Percentiles rank a stretch among this genome's conserved stretches.
phyloP scores from a whole-genome alignment of 2,113 vertebrate species.

The Phasianus colchicus region DNA sequence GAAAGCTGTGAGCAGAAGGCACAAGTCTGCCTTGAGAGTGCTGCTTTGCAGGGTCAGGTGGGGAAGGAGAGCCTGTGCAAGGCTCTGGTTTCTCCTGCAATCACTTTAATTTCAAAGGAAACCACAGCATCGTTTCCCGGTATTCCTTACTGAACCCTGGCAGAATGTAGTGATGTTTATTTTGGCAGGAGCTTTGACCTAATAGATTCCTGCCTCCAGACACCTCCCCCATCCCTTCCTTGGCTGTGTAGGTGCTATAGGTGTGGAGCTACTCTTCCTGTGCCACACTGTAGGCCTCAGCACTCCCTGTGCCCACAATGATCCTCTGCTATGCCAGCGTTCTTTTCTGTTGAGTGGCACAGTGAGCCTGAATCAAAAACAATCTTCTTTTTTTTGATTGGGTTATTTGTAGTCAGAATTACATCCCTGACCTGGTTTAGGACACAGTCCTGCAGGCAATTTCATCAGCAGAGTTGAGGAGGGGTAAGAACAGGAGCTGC shows the following conservation, averaged over 20 bases:
- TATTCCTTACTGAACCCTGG: neutral
- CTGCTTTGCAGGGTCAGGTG: neutral
- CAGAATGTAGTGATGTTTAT: neutral
- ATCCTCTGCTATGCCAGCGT: neutral
- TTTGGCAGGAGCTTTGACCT: neutral
- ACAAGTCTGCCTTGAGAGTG: neutral
- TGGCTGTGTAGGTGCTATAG: neutral
- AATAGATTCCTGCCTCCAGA: neutral
- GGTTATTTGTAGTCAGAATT: neutral
- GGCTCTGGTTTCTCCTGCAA: neutral
- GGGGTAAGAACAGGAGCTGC: neutral
- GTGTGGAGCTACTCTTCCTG: neutral
- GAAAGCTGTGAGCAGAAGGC: neutral
- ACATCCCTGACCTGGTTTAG: neutral
- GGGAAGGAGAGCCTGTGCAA: neutral
- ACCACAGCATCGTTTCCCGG: neutral
- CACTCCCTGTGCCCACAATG: too few relatives aligned
- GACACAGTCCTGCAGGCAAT: neutral
- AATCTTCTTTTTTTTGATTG: neutral
- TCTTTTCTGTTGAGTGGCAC: neutral
- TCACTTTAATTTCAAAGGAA: neutral
- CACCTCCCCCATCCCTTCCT: neutral
- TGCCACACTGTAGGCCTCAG: neutral
- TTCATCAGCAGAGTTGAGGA: neutral
- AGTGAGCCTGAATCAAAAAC: neutral